Evolutionary conservation across 2,888 invertebrate species (phyloP), one percentile per base, ranked within the genome.

Genomic region (Anthrax anthrax): DNA sequence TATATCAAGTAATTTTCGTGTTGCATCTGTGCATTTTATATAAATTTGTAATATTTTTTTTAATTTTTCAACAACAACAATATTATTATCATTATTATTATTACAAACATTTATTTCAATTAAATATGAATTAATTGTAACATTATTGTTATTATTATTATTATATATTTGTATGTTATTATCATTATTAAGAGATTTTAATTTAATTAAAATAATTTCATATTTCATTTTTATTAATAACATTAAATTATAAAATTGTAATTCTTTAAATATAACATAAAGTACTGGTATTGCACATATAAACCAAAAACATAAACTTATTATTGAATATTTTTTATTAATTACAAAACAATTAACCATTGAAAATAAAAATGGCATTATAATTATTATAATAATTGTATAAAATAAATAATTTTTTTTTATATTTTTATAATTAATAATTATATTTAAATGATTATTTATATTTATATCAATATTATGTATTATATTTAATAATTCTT

Each of bases 261-360:
- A 58, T 43, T 59, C 57, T 27, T 59, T 58, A 1, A 59, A 48
- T 1, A 57, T 57, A 18, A 59, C 17, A 37, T 57, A 27, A 6
- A 58, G 48, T 17, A 60, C 54, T 6, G 60, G 59, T 16, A 50
- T 46, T 44, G 59, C 59, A 23, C 59, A 60, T n/a, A 60, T 57
- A 49, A 58, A 59, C 59, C 59, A 59, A 34, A 53, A 60, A 44
- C 60, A 59, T 4, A 48, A 44, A 6, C 57, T 54, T 1, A 50
- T 18, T 10, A 49, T 6, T 12, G 19, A 40, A 29, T 54, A 50
- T 1, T 42, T 44, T 2, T 51, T 53, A 27, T 55, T 56, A 23
- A 59, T 52, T 43, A 60, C 53, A n/a, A 59, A 48, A 34, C 60
- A 59, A 40, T 59, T 59, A 18, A 60, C 55, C 59, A 60, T 59